These are phyloP conservation scores for Loripinus fragilis DNA, from an alignment of 2,888 invertebrate species.

Conservation along the genomic window DNA sequence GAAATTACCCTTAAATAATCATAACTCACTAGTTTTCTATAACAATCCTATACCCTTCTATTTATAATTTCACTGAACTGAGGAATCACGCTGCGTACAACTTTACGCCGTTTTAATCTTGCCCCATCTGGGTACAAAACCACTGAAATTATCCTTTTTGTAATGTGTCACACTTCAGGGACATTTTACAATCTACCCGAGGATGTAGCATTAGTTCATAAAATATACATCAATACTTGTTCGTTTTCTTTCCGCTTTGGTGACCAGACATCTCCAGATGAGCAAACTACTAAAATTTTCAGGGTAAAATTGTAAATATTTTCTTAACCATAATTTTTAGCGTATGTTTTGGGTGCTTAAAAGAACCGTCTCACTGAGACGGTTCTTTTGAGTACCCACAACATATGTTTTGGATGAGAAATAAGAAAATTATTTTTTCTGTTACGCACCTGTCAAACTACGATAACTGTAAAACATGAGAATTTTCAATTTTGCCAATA, in stretches of 20 bases:
- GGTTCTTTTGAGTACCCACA: no score
- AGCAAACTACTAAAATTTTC: neutral
- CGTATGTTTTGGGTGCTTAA: no score
- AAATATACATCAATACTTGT: constrained; percentile 14
- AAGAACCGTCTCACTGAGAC: no score
- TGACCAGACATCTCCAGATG: neutral
- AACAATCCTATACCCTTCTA: neutral
- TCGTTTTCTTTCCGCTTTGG: neutral
- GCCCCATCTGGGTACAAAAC: constrained; percentile 4
- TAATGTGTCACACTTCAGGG: constrained; percentile 5
- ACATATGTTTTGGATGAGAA: no score
- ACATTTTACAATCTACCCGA: neutral
- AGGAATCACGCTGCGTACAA: neutral
- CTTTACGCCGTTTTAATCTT: constrained; percentile 7
- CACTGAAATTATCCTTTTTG: constrained; percentile 3
- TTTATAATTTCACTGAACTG: neutral
- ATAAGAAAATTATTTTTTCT: no score
- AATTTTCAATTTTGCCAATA: no score
- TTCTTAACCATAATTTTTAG: no score
- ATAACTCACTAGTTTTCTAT: no score
- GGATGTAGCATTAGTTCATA: neutral
- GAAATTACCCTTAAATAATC: no score
- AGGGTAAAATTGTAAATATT: no score
- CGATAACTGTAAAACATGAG: no score
- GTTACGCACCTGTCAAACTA: no score